phyloP scores from a whole-genome alignment of 1,140 invertebrate species.

The Matsumurasca onukii region DNA sequence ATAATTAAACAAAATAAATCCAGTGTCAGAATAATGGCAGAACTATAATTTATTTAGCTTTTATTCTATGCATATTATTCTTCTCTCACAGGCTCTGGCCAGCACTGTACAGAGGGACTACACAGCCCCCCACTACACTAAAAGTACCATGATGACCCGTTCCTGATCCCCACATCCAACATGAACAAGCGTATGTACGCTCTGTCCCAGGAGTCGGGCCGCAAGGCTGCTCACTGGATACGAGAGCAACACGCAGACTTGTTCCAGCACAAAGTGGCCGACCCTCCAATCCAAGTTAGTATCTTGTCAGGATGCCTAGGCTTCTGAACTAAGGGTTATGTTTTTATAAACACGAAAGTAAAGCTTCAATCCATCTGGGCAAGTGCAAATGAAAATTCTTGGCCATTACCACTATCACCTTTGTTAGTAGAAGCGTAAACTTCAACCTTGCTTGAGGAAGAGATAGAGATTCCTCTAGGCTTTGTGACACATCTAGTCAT shows the following conservation, averaged over 20 bases:
- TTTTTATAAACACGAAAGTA: too few species aligned
- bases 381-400: too few species aligned
- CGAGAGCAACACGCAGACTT: conserved; percentile 71
- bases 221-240: conserved; percentile 85
- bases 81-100: conserved; percentile 62
- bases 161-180: conserved; percentile 78
- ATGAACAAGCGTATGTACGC: conserved; percentile 69
- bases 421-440: too few species aligned
- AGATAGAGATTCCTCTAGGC: too few species aligned
- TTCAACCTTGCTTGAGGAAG: too few species aligned
- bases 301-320: too few species aligned
- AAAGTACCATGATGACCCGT: conserved; percentile 92
- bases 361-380: too few species aligned
- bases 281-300: conserved; percentile 63
- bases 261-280: conserved; percentile 70
- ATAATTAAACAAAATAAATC: background rate
- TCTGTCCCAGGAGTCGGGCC: conserved; percentile 80
- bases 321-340: too few species aligned
- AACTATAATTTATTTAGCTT: background rate
- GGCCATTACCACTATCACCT: too few species aligned
- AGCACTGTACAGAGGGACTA: conserved; percentile 70
- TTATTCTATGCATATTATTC: conserved; percentile 9
- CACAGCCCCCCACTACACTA: conserved; percentile 80
- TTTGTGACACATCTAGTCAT: too few species aligned
- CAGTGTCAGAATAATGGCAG: background rate